Evolutionary conservation across 2,888 invertebrate genomes (phyloP), one percentile per base, ranked within the genome.

Genomic region (Ormia ochracea): DNA sequence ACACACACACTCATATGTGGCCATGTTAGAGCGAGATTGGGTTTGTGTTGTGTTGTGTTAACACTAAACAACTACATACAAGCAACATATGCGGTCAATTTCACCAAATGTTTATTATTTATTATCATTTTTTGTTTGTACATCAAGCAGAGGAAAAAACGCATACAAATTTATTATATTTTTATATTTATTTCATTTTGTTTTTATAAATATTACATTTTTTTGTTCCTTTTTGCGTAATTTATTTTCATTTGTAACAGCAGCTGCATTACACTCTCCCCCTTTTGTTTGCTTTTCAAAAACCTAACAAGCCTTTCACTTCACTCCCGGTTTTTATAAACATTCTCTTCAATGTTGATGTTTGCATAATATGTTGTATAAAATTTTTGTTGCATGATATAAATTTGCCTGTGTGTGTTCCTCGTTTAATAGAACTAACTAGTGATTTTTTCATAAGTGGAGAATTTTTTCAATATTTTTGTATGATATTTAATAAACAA

Each of bases 71-170:
- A 65, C 78, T 75, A 66, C 70, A 72, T 65, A 66, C 70, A 78
- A 58, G 59, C 75, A 81, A 79, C 85, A 85, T 82, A 84, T 85
- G 86, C 83, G 85, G 85, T 86, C 85, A 85, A 83, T 84, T 86
- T 85, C 85, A 86, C 84, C 85, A 86, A 85, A 78, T 81, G 85
- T 82, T 85, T 83, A 84, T 83, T 82, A 81, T 81, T 82, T 83
- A 78, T 83, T 82, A 81, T 79, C 70, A 28, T 75, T 78, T 68
- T 65, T 54, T 81, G 33, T 78, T 65, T 45, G 17, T 68, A 23
- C 33, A 56, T 43, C 41, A 45, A 59, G 38, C 36, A 56, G 36
- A 0, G 14, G 10, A 28, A 28, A 50, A 17, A 69, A 63, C 14
- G 72, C 10, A 68, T 9, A 61, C 12, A 73, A 50, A 78, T 66